Evolutionary conservation across 37 sponge, comb jelly and placozoan genomes (phyloP).

Genomic region (Crambe crambe): DNA sequence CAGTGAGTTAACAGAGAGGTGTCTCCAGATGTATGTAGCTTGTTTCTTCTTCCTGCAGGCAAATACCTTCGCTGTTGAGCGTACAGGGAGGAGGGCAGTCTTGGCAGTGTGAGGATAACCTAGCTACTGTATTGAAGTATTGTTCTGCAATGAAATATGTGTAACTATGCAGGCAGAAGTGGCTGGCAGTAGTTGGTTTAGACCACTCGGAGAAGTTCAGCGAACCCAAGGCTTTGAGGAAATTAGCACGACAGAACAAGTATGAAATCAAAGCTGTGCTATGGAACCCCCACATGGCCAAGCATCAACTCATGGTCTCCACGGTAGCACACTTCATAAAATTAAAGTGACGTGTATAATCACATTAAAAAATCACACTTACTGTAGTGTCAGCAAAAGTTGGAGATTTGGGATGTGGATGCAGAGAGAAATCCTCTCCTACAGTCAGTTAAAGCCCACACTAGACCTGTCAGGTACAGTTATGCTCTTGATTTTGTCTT

Average conservation of each 20-base stretch:
- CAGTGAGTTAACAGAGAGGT: constrained; percentile 19
- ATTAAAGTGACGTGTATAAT: background rate
- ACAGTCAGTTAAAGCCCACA: constrained; percentile 73
- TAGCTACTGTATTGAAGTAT: background rate
- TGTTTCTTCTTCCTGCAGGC: constrained; percentile 34
- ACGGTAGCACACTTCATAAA: no score
- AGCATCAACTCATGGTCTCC: constrained; percentile 62
- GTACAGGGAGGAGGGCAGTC: constrained; percentile 61
- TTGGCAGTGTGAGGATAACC: constrained; percentile 72
- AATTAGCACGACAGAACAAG: constrained; percentile 62
- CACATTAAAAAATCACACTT: background rate
- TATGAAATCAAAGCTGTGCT: constrained; percentile 76
- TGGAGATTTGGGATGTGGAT: constrained; percentile 80
- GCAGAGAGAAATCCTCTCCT: constrained; percentile 60
- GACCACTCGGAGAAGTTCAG: constrained; percentile 19
- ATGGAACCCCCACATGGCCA: constrained; percentile 75
- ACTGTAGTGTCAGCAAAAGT: constrained; percentile 72
- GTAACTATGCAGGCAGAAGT: constrained; percentile 62
- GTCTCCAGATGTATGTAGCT: no score
- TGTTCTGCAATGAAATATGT: background rate
- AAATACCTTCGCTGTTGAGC: constrained; percentile 67
- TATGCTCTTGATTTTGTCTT: background rate
- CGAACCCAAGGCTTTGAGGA: constrained; percentile 56
- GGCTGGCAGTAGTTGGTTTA: constrained; percentile 71
- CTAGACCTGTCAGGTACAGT: constrained; percentile 77